Conservation (phyloP, 1,140 invertebrate genomes). For the Drosophila suzukii region DNA sequence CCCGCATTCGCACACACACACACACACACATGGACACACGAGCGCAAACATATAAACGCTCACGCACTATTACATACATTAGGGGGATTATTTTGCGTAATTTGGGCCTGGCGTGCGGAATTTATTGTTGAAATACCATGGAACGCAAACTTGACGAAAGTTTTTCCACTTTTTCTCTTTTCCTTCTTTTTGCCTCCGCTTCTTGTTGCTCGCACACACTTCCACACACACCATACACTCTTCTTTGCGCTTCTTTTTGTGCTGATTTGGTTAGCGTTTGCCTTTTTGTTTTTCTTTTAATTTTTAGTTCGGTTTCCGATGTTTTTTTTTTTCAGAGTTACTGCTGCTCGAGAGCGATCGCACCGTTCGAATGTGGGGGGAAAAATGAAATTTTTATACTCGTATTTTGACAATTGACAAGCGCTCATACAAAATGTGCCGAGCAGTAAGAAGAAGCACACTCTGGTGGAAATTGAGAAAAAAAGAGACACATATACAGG, state of each 20-base stretch:
- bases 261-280: not conserved
- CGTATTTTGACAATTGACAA: conserved; percentile 79
- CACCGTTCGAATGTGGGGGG: conserved; percentile 25
- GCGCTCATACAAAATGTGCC: conserved; percentile 77
- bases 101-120: conserved; percentile 58
- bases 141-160: conserved; percentile 47
- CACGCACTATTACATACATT: conserved; percentile 67
- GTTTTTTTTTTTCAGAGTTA: not conserved
- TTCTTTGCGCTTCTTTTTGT: conserved; percentile 1
- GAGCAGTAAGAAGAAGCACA: conserved; percentile 75
- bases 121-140: conserved; percentile 72
- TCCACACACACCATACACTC: conserved; percentile 23
- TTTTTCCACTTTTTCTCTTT: conserved; percentile 5
- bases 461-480: conserved; percentile 69
- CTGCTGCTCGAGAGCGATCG: conserved; percentile 1
- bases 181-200: conserved; percentile 19
- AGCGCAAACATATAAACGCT: conserved; percentile 8
- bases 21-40: conserved; percentile 6
- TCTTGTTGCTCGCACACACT: conserved; percentile 41
- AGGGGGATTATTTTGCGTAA: conserved; percentile 77
- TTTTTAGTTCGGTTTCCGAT: not conserved
- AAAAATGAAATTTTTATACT: conserved; percentile 58
- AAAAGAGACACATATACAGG: conserved; percentile 69
- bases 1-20: conserved; percentile 13
- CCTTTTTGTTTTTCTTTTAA: not conserved